phyloP scores from a whole-genome alignment of 2,888 invertebrate species.

The Agonopterix alstromeriana region DNA sequence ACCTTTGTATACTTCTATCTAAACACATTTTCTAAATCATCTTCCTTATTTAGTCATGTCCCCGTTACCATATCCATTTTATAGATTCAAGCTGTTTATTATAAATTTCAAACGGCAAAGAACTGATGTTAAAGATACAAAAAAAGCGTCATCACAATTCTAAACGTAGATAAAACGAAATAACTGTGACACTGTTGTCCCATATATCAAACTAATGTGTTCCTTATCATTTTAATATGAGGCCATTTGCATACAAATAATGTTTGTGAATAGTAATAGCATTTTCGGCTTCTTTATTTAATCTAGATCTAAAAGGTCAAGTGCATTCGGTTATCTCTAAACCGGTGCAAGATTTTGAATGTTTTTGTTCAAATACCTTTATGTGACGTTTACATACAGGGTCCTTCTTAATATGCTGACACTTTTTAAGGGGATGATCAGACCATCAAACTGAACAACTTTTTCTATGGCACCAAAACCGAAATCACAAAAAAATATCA shows the following conservation, averaged over 20 bases:
- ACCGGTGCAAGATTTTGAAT: not conserved
- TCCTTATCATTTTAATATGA: constrained; percentile 32
- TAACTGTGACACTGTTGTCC: constrained; percentile 17
- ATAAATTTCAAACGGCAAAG: too few relatives aligned
- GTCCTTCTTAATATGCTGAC: too few relatives aligned
- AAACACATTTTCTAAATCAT: too few relatives aligned
- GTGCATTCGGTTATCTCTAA: not conserved
- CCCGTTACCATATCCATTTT: too few relatives aligned
- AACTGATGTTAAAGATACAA: too few relatives aligned
- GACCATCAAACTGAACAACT: too few relatives aligned
- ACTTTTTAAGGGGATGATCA: too few relatives aligned
- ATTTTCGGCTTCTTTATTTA: constrained; percentile 21
- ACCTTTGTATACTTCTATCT: too few relatives aligned
- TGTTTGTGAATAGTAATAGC: constrained; percentile 28
- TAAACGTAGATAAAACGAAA: constrained; percentile 14
- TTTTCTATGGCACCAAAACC: too few relatives aligned
- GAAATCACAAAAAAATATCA: too few relatives aligned
- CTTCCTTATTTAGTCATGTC: too few relatives aligned
- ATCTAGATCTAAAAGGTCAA: constrained; percentile 7
- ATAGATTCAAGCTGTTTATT: too few relatives aligned
- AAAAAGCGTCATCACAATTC: not conserved
- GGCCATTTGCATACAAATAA: constrained; percentile 46
- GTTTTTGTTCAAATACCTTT: not conserved
- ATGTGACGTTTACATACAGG: not conserved
- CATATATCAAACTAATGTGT: constrained; percentile 30